A percentile compares a stretch with the other conserved stretches of the same genome.
phyloP scores from a whole-genome alignment of 2,888 invertebrate genomes.

The Mythimna vitellina region DNA sequence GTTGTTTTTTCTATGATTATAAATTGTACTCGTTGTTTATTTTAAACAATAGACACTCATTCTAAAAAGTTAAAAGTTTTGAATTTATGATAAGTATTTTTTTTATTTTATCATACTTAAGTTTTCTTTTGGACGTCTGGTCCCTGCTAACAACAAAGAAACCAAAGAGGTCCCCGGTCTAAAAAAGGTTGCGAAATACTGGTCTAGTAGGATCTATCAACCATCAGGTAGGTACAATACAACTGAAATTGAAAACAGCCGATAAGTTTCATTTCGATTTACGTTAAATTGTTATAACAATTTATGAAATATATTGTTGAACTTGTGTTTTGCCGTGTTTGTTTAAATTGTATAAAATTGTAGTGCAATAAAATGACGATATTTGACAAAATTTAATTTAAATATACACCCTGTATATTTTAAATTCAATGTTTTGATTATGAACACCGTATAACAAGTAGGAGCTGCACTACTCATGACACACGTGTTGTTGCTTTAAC shows the following conservation, averaged over 20 bases:
- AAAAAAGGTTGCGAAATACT: too few species aligned
- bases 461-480: slow-evolving; percentile 46
- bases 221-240: slow-evolving; percentile 21
- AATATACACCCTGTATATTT: slow-evolving; percentile 48
- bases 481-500: slow-evolving; percentile 69
- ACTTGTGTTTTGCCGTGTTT: slow-evolving; percentile 39
- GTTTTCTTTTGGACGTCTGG: too few species aligned
- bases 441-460: slow-evolving; percentile 1
- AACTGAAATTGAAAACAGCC: slow-evolving; percentile 31
- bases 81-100: too few species aligned
- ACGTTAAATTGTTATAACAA: slow-evolving; percentile 22
- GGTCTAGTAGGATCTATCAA: slow-evolving; percentile 2
- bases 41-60: too few species aligned
- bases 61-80: too few species aligned
- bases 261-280: slow-evolving; percentile 25
- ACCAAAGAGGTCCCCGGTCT: too few species aligned
- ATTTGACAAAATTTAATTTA: slow-evolving; percentile 38
- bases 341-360: slow-evolving; percentile 38
- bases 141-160: too few species aligned
- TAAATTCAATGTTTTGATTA: slow-evolving; percentile 42
- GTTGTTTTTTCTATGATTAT: too few species aligned
- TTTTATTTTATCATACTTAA: too few species aligned
- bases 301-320: slow-evolving; percentile 32
- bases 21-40: too few species aligned
- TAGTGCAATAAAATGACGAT: slow-evolving; percentile 38